Base-by-base conservation (phyloP, 1,140 invertebrate species). In the Scaptomyza hsui region DNA sequence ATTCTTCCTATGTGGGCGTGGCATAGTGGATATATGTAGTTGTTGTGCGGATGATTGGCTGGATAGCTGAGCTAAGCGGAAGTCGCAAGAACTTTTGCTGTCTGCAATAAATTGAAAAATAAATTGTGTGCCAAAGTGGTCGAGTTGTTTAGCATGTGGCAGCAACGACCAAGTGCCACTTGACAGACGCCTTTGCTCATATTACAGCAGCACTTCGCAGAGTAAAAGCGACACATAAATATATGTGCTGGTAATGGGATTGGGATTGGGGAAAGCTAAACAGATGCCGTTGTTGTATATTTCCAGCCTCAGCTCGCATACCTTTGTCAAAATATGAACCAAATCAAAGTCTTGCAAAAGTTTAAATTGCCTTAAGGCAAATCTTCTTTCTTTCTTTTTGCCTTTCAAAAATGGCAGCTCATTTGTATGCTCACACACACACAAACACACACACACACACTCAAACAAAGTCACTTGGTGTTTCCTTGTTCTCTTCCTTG, bases 351-450 rank as follows among this genome's bases (percentile, higher is more conserved):
- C 24, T 49, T 13, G 24, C n/a, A n/a, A 29, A 69, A 67, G 55
- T 56, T 70, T 52, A 57, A 73, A 73, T 62, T 67, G 62, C 61
- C 26, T 39, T 45, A 39, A 48, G 51, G 13, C 62, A 57, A 57
- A 57, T 12, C 45, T 18, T 7, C 1, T 18, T 29, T 29, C 24
- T 64, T 65, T 52, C 18, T 49, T 48, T 10, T 24, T n/a, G 19
- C 52, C 37, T 42, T 39, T 29, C 39, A 74, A 57, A 82, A 82
- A 78, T 83, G 57, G 52, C 71, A 56, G 57, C 56, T 67, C 80
- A 79, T 85, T 83, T 85, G 60, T 83, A 83, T 83, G 78, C 75
- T 42, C 48, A 55, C 45, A 42, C 56, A 68, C 21, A 19, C 12
- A 24, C 52, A 42, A 12, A 47, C 32, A 59, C 55, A 42, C 35